Percentiles rank a stretch among this genome's conserved stretches.
These are phyloP conservation scores for Pangasius larnaudii DNA, from an alignment of 2,797 vertebrate species.

Conservation along the genomic window DNA sequence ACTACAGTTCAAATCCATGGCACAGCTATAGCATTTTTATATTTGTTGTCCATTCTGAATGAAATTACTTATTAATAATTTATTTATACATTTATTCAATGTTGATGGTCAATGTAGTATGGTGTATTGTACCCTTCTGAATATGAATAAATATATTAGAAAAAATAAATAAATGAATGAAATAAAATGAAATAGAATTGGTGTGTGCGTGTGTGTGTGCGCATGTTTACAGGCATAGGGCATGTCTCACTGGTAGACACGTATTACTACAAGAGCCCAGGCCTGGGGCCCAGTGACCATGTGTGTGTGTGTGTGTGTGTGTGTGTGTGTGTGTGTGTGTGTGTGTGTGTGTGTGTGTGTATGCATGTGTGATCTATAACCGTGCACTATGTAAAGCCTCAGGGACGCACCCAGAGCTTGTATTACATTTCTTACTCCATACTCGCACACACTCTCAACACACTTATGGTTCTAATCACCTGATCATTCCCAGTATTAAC, in stretches of 20 bases:
- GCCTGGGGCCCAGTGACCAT: slow-evolving; percentile 15
- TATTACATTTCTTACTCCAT: slow-evolving; percentile 63
- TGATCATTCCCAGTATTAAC: slow-evolving; percentile 66
- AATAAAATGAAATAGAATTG: neutral
- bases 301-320: slow-evolving; percentile 49
- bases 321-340: slow-evolving; percentile 24
- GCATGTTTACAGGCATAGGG: neutral
- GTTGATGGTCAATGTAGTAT: neutral
- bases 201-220: neutral
- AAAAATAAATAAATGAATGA: neutral
- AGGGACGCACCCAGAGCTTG: slow-evolving; percentile 39
- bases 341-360: slow-evolving; percentile 49
- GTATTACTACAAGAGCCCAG: slow-evolving; percentile 12
- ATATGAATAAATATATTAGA: neutral
- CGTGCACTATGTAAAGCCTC: slow-evolving; percentile 55
- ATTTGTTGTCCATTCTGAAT: neutral
- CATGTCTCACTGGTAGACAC: slow-evolving; percentile 5
- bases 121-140: neutral
- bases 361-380: slow-evolving; percentile 43
- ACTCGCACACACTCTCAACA: slow-evolving; percentile 57
- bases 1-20: neutral
- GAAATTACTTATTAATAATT: neutral
- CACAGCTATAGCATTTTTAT: neutral
- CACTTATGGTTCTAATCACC: slow-evolving; percentile 68
- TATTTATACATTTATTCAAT: neutral